phyloP scores from a whole-genome alignment of 1,140 invertebrate genomes.

The Sesamia nonagrioides region DNA sequence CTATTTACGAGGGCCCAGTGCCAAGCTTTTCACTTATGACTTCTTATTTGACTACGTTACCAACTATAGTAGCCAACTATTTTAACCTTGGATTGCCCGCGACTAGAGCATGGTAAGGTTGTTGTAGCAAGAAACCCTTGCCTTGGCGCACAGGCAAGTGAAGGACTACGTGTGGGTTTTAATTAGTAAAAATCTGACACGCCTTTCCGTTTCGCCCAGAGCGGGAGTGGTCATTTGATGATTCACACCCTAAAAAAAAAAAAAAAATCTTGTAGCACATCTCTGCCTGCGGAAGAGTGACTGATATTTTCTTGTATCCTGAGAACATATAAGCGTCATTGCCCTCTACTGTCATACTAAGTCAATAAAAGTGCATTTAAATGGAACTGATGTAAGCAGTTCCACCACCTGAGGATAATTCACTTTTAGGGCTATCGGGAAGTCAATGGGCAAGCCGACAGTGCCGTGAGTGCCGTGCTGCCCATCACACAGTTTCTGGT shows the following conservation, averaged over 20 bases:
- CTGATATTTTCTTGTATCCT: constrained; percentile 94
- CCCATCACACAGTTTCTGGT: constrained; percentile 77
- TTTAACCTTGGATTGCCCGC: constrained; percentile 91
- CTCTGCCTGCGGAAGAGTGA: constrained; percentile 89
- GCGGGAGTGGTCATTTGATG: too few species aligned
- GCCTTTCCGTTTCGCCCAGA: too few species aligned
- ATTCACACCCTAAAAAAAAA: too few species aligned
- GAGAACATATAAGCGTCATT: constrained; percentile 96
- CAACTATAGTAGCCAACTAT: constrained; percentile 88
- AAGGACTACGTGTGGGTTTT: too few species aligned
- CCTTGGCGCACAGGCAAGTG: too few species aligned
- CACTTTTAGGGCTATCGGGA: constrained; percentile 92
- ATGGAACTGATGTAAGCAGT: constrained; percentile 90
- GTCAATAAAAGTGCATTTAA: constrained; percentile 92
- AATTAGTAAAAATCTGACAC: too few species aligned
- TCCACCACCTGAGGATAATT: constrained; percentile 92
- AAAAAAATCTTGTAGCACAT: constrained; percentile 92
- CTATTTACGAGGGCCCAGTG: too few species aligned
- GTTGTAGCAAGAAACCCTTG: too few species aligned
- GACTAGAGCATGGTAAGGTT: constrained; percentile 92
- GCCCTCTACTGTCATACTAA: constrained; percentile 93
- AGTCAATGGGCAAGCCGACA: constrained; percentile 89
- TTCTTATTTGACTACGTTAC: constrained; percentile 80
- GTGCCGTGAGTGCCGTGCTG: constrained; percentile 85
- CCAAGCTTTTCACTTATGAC: constrained; percentile 80